phyloP scores from a whole-genome alignment of 2,888 invertebrate species.

The Choristoneura rosaceana region DNA sequence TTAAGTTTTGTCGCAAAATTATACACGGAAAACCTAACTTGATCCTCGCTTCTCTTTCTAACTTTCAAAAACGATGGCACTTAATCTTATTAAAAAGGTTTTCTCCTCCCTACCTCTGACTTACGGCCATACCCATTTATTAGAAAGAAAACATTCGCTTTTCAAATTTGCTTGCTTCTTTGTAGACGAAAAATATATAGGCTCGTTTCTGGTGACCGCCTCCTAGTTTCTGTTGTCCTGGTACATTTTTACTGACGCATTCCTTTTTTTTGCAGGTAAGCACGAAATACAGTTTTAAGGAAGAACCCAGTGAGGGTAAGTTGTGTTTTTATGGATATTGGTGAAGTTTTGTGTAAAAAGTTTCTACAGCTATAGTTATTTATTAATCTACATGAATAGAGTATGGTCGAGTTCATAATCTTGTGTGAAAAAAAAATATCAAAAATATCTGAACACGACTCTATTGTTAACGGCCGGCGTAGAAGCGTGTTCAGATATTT shows the following conservation, averaged over 20 bases:
- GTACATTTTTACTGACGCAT: conserved; percentile 47
- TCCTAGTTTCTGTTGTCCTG: conserved; percentile 52
- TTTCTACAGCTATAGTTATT: too few relatives aligned
- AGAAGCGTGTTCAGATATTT: too few relatives aligned
- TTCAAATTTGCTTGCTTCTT: conserved; percentile 41
- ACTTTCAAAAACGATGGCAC: background rate
- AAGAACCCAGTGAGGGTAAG: conserved; percentile 52
- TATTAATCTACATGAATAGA: too few relatives aligned
- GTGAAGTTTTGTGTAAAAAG: background rate
- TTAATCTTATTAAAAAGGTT: conserved; percentile 21
- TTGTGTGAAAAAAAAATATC: too few relatives aligned
- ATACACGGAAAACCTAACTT: background rate
- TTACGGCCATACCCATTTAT: conserved; percentile 36
- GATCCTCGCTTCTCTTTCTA: too few relatives aligned
- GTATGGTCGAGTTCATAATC: too few relatives aligned
- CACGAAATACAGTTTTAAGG: conserved; percentile 51
- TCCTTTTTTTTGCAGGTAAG: conserved; percentile 67
- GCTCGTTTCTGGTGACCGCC: conserved; percentile 46
- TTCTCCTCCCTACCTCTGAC: conserved; percentile 17
- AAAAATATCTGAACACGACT: too few relatives aligned
- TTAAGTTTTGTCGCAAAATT: too few relatives aligned
- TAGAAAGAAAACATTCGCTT: conserved; percentile 33
- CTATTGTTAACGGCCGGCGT: too few relatives aligned
- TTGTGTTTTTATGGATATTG: background rate
- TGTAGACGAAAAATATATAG: conserved; percentile 36